Percentiles rank a stretch among this genome's conserved stretches.
phyloP scores from a whole-genome alignment of 2,113 vertebrate species.

The Ploceus nigricollis region DNA sequence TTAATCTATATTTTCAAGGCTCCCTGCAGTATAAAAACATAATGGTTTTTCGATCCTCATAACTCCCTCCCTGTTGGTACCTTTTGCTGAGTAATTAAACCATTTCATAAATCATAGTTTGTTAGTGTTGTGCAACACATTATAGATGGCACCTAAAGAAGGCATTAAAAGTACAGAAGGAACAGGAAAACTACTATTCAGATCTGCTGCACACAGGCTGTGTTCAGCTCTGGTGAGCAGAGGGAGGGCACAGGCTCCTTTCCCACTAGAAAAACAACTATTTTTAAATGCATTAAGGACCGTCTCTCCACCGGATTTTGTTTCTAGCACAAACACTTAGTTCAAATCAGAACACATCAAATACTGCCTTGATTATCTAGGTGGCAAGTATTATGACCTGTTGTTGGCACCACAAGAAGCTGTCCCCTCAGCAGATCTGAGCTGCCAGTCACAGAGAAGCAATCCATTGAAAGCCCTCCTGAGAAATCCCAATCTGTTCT shows the following conservation, averaged over 20 bases:
- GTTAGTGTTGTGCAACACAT: not conserved
- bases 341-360: not conserved
- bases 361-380: not conserved
- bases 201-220: not conserved
- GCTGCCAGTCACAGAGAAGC: not conserved
- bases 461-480: not conserved
- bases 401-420: not conserved
- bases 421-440: not conserved
- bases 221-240: not conserved
- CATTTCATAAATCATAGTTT: not conserved
- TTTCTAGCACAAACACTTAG: not conserved
- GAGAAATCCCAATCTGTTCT: not conserved
- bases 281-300: not conserved
- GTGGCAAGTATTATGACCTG: not conserved
- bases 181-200: not conserved
- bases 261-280: not conserved
- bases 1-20: not conserved
- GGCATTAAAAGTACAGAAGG: not conserved
- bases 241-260: not conserved
- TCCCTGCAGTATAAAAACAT: not conserved
- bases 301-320: not conserved
- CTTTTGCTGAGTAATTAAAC: not conserved
- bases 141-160: not conserved
- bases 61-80: not conserved
- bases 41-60: rapidly evolving